phyloP scores from a whole-genome alignment of 2,113 vertebrate species.

The Chloebia gouldiae region DNA sequence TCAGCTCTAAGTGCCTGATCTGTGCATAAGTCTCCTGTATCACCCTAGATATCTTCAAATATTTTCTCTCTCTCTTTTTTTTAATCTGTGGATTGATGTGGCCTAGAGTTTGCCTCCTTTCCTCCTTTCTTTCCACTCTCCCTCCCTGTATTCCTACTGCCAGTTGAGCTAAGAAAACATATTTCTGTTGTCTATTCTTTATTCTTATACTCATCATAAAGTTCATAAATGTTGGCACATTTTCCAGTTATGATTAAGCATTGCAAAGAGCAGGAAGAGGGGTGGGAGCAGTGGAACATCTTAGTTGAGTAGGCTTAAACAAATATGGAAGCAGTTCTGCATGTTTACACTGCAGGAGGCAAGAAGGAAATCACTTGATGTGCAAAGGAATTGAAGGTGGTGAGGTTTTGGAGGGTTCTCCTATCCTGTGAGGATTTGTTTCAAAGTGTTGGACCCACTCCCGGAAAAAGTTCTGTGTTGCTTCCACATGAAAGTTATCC shows the following conservation, averaged over 20 bases:
- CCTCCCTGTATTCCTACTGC: not conserved
- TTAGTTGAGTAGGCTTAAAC: slow-evolving; percentile 13
- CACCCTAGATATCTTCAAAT: no score
- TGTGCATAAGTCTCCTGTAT: not conserved
- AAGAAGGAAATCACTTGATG: slow-evolving; percentile 32
- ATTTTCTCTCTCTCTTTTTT: not conserved
- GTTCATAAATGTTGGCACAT: not conserved
- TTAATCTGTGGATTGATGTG: not conserved
- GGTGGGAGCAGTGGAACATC: not conserved
- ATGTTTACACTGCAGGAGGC: not conserved
- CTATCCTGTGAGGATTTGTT: slow-evolving; percentile 37
- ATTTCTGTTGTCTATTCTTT: not conserved
- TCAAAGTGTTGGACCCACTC: slow-evolving; percentile 52
- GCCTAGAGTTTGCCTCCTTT: not conserved
- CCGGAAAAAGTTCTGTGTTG: slow-evolving; percentile 29
- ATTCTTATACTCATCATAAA: not conserved
- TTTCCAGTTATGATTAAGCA: slow-evolving; percentile 10
- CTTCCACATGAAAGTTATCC: slow-evolving; percentile 47
- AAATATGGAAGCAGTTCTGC: not conserved
- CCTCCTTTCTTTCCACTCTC: not conserved
- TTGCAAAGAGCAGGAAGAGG: slow-evolving; percentile 14
- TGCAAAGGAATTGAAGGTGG: slow-evolving; percentile 19
- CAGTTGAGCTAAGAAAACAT: not conserved
- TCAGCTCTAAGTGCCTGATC: not conserved
- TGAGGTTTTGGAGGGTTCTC: slow-evolving; percentile 17